Evolutionary conservation across 2,113 vertebrate genomes (phyloP), one percentile per base, ranked within the genome.

Genomic region (Embiotoca jacksoni): DNA sequence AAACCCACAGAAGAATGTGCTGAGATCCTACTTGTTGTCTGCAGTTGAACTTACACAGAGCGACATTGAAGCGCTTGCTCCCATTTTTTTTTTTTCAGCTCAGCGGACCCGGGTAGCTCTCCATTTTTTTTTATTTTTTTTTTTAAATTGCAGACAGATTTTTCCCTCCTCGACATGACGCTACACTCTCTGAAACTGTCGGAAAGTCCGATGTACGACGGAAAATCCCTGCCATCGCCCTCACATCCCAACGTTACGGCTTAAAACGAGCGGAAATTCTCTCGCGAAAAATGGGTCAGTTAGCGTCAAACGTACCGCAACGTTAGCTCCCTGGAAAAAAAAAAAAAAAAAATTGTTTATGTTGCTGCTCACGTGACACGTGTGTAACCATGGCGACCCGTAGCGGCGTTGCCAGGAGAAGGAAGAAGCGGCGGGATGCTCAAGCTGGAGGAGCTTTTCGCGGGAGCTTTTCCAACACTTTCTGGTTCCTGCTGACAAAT

Each of bases 41-140:
- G 3, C 9, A 31, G 63, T 10, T 54, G 3, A 50, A 96, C 95
- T 96, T 93, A 96, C 95, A 74, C 96, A 96, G 23, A 94, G 55
- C 3, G 94, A 92, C 54, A 96, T 14, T 50, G 95, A 96, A 32
- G 94, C 83, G 0, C 94, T 85, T 31, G 92, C 88, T 86, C 95
- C 95, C 95, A 96, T 23, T 23, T 23, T 23, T 23, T 23, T 23
- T 86, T n/a, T 81, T 69, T 90, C 81, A 81, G 78, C 79, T 88
- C 77, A 80, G 52, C 46, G 65, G 61, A 77, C 61, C 23, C 69
- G 39, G 23, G 31, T 46, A 74, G 68, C 46, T 61, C 56, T 85
- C 72, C 89, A 80, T 86, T 67, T 23, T 23, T 23, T 23, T 23
- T n/a, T n/a, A n/a, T n/a, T 23, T 23, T 23, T 23, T 23, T 23